Conservation (phyloP, 2,113 vertebrate species). For the Struthio camelus region DNA sequence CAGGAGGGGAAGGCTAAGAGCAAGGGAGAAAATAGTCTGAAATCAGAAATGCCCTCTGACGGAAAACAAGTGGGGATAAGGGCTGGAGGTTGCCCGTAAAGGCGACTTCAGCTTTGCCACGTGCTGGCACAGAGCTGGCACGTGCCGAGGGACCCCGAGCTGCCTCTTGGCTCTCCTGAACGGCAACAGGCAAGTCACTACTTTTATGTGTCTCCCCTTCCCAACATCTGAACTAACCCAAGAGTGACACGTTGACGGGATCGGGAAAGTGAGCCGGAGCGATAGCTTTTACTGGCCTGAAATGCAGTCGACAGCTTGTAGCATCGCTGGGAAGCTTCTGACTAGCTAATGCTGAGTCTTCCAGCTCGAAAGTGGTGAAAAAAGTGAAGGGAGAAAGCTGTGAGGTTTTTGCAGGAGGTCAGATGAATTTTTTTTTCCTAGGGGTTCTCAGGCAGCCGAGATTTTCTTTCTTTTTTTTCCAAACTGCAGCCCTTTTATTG, state of each 20-base stretch:
- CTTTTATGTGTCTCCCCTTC: not conserved
- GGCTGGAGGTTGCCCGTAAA: not conserved
- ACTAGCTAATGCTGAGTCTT: not conserved
- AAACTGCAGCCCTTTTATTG: not conserved
- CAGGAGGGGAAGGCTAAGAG: not conserved
- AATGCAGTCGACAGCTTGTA: slow-evolving; percentile 5
- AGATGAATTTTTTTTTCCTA: not conserved
- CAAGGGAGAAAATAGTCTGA: not conserved
- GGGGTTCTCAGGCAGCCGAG: not conserved
- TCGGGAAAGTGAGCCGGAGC: not conserved
- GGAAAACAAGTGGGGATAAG: not conserved
- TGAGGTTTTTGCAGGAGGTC: not conserved
- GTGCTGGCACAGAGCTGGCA: no score
- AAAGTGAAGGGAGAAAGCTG: not conserved
- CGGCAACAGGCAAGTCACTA: not conserved
- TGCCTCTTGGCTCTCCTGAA: not conserved
- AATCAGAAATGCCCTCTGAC: not conserved
- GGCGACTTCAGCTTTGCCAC: not conserved
- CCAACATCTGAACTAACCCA: no score
- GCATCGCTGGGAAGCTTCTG: not conserved
- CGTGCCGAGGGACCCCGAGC: not conserved
- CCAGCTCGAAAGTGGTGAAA: not conserved
- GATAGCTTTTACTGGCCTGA: not conserved
- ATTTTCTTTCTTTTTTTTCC: not conserved
- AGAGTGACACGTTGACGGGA: not conserved